Base-by-base conservation (phyloP, 2,888 invertebrate genomes). In the Therioaphis trifolii region DNA sequence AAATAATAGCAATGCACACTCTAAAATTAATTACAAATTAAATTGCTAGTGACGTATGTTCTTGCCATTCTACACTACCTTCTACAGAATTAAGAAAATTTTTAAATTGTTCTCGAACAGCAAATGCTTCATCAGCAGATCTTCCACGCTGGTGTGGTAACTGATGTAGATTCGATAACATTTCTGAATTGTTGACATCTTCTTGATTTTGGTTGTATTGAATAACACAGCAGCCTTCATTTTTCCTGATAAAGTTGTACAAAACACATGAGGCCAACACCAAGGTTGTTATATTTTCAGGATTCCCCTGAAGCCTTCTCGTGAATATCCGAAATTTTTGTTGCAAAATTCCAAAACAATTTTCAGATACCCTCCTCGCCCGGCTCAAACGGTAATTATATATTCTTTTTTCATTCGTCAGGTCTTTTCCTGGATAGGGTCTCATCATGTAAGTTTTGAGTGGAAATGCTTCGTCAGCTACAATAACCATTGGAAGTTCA, bases 401-500 rank as follows among this genome's bases (percentile, higher is more conserved):
- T 61, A 61, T 27, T 61, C 27, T 24, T 61, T 61, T 27, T 27
- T 61, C 55, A 11, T 58, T 58, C 11, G 55, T 58, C 21, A 58
- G 55, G 55, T 58, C 55, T 58, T 58, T 58, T 58, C 55, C 55
- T 9, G 55, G 55, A 58, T 58, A 58, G 21, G 55, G 55, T 21
- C 55, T 58, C 55, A 58, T 24, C n/a, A 58, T 58, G 24, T 58
- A 24, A 27, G 61, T 24, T 61, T 61, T 61, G 27, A 61, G 61
- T 27, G 61, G 61, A 61, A 61, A 61, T 61, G 61, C 61, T 61
- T 61, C 27, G 27, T 61, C 61, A 27, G 27, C 61, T 61, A 61
- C 61, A 61, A 61, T 61, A 27, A 61, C 61, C 61, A 61, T 61
- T 27, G 61, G 61, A 27, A 61, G 61, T 61, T 61, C 46, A 46